phyloP scores from a whole-genome alignment of 1,140 invertebrate species.

The Anoplolepis gracilipes region DNA sequence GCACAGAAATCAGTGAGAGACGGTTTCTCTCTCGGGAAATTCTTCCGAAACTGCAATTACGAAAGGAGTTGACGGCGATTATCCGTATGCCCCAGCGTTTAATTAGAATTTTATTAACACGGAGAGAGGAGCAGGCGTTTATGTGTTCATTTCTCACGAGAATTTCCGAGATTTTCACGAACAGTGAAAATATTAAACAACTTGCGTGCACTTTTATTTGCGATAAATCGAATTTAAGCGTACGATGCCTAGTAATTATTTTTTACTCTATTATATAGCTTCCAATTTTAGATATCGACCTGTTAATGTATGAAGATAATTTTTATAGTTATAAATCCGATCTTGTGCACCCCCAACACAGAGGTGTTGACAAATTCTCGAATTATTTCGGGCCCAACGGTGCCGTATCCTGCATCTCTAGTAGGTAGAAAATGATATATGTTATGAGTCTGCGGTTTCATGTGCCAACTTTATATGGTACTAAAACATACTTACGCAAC shows the following conservation, averaged over 20 bases:
- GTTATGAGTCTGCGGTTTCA: background rate
- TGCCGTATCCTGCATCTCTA: background rate
- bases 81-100: constrained; percentile 12
- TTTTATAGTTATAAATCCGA: background rate
- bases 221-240: background rate
- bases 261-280: background rate
- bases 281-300: background rate
- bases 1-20: background rate
- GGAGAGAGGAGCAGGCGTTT: constrained; percentile 4
- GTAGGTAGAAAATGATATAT: constrained; percentile 36
- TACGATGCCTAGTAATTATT: background rate
- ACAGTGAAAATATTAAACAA: background rate
- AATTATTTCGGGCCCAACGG: background rate
- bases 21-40: constrained; percentile 10
- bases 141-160: constrained; percentile 24
- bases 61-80: constrained; percentile 30
- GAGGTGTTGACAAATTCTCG: background rate
- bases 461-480: constrained; percentile 28
- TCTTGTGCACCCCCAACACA: background rate
- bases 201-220: background rate
- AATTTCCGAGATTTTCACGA: background rate
- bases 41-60: constrained; percentile 38
- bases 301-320: background rate
- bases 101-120: constrained; percentile 59
- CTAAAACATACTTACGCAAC: constrained; percentile 42